phyloP scores from a whole-genome alignment of 2,797 vertebrate genomes.

The Serranus cabrilla region DNA sequence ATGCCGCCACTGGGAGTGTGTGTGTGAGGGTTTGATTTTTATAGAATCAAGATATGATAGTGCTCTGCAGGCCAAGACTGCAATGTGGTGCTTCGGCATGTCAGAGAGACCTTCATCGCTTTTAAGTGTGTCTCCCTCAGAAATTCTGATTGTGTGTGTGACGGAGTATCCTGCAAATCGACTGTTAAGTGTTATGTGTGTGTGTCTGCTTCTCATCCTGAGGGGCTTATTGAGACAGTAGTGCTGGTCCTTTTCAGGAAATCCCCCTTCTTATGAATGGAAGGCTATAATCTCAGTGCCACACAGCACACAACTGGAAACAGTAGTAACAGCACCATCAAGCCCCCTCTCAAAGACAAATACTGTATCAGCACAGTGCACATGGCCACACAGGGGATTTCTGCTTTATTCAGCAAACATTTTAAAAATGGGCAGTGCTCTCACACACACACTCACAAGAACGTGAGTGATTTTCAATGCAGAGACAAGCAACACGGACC shows the following conservation, averaged over 20 bases:
- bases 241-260: slow-evolving; percentile 69
- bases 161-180: slow-evolving; percentile 50
- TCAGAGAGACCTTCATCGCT: slow-evolving; percentile 18
- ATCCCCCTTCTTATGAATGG: slow-evolving; percentile 78
- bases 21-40: slow-evolving; percentile 62
- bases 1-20: slow-evolving; percentile 62
- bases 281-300: slow-evolving; percentile 72
- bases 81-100: slow-evolving; percentile 48
- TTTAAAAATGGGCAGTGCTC: slow-evolving; percentile 30
- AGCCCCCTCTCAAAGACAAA: slow-evolving; percentile 63
- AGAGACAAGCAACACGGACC: slow-evolving; percentile 24
- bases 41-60: slow-evolving; percentile 59
- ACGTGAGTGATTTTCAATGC: slow-evolving; percentile 13
- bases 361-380: slow-evolving; percentile 64
- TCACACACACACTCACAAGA: slow-evolving; percentile 1
- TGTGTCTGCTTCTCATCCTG: slow-evolving; percentile 57
- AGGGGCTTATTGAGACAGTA: slow-evolving; percentile 68
- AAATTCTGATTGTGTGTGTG: slow-evolving; percentile 38
- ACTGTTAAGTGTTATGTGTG: slow-evolving; percentile 17
- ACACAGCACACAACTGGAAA: slow-evolving; percentile 67
- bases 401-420: slow-evolving; percentile 64
- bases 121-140: slow-evolving; percentile 33
- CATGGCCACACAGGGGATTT: slow-evolving; percentile 56
- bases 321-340: slow-evolving; percentile 56
- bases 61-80: slow-evolving; percentile 46